phyloP scores from a whole-genome alignment of 2,888 invertebrate species.

The Cryptocephalus primarius region DNA sequence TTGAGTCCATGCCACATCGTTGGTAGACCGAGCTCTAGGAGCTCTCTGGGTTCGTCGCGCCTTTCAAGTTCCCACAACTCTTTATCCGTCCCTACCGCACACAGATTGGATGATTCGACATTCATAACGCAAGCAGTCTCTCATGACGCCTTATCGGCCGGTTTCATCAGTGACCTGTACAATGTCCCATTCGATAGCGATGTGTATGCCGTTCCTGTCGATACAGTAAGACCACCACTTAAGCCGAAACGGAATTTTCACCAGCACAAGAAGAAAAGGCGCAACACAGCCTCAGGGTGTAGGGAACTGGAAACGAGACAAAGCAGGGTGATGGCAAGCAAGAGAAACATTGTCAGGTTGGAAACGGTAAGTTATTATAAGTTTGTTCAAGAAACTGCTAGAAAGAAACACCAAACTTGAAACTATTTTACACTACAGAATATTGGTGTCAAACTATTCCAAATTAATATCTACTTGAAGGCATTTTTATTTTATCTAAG shows the following conservation, averaged over 20 bases:
- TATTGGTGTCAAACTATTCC: too few relatives aligned
- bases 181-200: slow-evolving; percentile 84
- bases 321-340: slow-evolving; percentile 13
- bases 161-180: slow-evolving; percentile 74
- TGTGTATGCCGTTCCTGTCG: slow-evolving; percentile 77
- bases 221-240: slow-evolving; percentile 56
- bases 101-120: slow-evolving; percentile 72
- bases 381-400: too few relatives aligned
- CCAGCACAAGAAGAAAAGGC: slow-evolving; percentile 17
- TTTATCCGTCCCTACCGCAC: slow-evolving; percentile 55
- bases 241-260: slow-evolving; percentile 34
- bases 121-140: slow-evolving; percentile 85
- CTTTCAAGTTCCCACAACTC: slow-evolving; percentile 80
- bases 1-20: slow-evolving; percentile 50
- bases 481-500: too few relatives aligned
- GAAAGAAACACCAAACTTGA: too few relatives aligned
- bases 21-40: slow-evolving; percentile 59
- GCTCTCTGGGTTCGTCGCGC: slow-evolving; percentile 64
- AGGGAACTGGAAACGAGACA: slow-evolving; percentile 28
- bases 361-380: slow-evolving; percentile 14
- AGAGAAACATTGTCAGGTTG: slow-evolving; percentile 14
- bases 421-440: too few relatives aligned
- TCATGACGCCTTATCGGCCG: slow-evolving; percentile 67
- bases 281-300: slow-evolving; percentile 39
- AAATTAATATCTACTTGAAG: too few relatives aligned